Conservation (phyloP, 2,888 invertebrate genomes). For the Andricus quercusramuli region DNA sequence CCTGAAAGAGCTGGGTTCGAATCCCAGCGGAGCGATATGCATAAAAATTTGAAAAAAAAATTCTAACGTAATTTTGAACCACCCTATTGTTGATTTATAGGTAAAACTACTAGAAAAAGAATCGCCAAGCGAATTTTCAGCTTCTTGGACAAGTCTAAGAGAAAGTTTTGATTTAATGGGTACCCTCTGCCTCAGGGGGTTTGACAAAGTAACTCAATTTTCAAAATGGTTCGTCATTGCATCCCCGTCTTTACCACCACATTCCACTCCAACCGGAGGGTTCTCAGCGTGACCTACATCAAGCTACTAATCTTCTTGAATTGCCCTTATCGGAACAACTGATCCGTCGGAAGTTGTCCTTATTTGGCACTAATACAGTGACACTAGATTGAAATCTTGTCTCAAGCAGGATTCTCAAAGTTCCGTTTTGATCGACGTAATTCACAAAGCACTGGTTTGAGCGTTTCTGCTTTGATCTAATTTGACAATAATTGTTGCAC, state of each 20-base stretch:
- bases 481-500: not conserved
- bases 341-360: not conserved
- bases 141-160: conserved; percentile 54
- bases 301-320: not conserved
- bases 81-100: too few relatives aligned
- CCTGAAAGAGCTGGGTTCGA: too few relatives aligned
- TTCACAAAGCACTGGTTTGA: not conserved
- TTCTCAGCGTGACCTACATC: conserved; percentile 24
- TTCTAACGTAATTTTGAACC: too few relatives aligned
- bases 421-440: not conserved
- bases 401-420: not conserved
- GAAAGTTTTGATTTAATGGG: conserved; percentile 64
- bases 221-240: conserved; percentile 51
- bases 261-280: not conserved
- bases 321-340: conserved; percentile 6
- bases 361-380: not conserved
- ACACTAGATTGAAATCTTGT: not conserved
- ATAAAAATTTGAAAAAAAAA: too few relatives aligned
- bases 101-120: conserved; percentile 16
- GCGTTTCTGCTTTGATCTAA: not conserved
- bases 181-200: conserved; percentile 51
- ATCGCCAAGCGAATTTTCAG: conserved; percentile 51
- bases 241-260: not conserved
- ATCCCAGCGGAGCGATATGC: too few relatives aligned
- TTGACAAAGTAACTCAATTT: conserved; percentile 57